Evolutionary conservation across 2,113 vertebrate species (phyloP).

Genomic region (Cottus gobio): DNA sequence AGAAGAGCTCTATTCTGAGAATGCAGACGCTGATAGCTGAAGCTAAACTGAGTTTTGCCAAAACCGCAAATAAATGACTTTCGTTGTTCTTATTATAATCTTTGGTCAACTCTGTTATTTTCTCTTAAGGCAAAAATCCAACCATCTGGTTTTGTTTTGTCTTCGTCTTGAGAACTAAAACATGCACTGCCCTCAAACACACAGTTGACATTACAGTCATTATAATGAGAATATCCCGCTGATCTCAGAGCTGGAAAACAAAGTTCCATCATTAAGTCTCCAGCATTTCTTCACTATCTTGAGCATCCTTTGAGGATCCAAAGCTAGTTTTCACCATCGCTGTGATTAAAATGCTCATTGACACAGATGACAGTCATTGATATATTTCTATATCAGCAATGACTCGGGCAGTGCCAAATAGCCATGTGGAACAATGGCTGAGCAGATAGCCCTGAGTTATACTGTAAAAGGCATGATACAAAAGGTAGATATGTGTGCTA

Average conservation of each 20-base stretch:
- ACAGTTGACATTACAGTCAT: constrained; percentile 7
- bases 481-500: neutral
- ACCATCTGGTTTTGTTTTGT: constrained; percentile 61
- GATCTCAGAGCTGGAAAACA: constrained; percentile 35
- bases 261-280: constrained; percentile 40
- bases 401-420: constrained; percentile 33
- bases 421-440: constrained; percentile 4
- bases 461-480: neutral
- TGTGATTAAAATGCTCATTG: constrained; percentile 43
- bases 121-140: constrained; percentile 11
- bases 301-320: neutral
- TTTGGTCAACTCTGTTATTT: constrained; percentile 18
- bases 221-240: constrained; percentile 18
- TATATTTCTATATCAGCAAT: neutral
- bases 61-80: constrained; percentile 12
- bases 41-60: neutral
- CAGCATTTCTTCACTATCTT: neutral
- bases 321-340: neutral
- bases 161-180: constrained; percentile 11
- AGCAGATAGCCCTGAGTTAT: neutral
- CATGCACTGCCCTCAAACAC: constrained; percentile 8
- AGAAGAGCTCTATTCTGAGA: too few relatives aligned
- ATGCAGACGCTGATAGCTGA: constrained; percentile 3
- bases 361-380: constrained; percentile 21
- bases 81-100: neutral